These are phyloP conservation scores for Hyperopisus bebe DNA, from an alignment of 2,113 vertebrate species.

Conservation along the genomic window DNA sequence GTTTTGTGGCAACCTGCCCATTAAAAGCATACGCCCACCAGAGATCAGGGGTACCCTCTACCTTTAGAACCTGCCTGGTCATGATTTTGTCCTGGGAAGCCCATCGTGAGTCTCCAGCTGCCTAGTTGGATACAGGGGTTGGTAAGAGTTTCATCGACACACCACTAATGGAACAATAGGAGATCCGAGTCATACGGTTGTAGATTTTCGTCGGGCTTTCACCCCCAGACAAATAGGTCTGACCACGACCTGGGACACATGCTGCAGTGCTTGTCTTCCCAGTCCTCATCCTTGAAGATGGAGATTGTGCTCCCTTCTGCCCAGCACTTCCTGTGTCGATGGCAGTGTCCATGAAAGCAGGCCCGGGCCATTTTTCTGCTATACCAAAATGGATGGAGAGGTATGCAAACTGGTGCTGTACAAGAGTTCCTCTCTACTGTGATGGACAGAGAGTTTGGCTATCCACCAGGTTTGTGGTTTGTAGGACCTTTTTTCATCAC, in stretches of 20 bases:
- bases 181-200: not conserved
- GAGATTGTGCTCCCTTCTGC: too few species aligned
- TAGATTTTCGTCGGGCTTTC: too few species aligned
- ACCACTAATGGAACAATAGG: not conserved
- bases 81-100: not conserved
- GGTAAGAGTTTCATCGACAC: not conserved
- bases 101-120: not conserved
- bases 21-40: not conserved
- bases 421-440: too few species aligned
- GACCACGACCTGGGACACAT: not conserved
- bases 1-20: not conserved
- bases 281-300: not conserved
- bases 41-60: not conserved
- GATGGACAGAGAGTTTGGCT: too few species aligned
- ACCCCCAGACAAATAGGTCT: not conserved
- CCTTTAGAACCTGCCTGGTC: not conserved
- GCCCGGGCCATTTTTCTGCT: too few species aligned
- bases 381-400: too few species aligned
- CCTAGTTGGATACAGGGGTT: not conserved
- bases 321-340: too few species aligned
- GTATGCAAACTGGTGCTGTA: too few species aligned
- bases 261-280: not conserved
- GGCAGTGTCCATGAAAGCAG: too few species aligned
- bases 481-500: too few species aligned
- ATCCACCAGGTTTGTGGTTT: too few species aligned